Conservation (phyloP, 2,888 invertebrate species). For the Mimachlamys varia region DNA sequence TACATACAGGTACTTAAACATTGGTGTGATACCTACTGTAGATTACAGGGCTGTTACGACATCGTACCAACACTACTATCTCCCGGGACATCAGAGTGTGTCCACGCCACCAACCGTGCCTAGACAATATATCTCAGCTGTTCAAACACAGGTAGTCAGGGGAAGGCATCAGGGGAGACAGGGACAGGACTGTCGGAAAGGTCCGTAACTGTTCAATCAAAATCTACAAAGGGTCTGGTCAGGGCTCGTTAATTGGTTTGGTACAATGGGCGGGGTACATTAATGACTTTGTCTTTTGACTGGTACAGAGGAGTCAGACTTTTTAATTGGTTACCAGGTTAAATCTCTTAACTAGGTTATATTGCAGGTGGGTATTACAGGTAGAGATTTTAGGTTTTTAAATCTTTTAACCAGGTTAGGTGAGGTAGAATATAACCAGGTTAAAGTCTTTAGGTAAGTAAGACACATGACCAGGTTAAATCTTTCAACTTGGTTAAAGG, state of each 20-base stretch:
- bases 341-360: too few relatives aligned
- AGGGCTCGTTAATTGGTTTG: neutral
- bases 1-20: neutral
- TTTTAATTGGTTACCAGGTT: too few relatives aligned
- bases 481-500: too few relatives aligned
- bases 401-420: too few relatives aligned
- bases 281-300: too few relatives aligned
- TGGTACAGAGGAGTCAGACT: too few relatives aligned
- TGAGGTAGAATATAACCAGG: too few relatives aligned
- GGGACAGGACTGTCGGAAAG: neutral
- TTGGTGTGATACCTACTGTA: constrained; percentile 14
- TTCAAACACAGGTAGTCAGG: neutral
- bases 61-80: constrained; percentile 29
- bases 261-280: too few relatives aligned
- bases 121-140: neutral
- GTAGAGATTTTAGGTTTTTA: too few relatives aligned
- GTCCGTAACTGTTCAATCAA: neutral
- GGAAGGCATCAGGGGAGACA: neutral
- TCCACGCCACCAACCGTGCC: neutral
- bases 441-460: too few relatives aligned
- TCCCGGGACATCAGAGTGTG: neutral
- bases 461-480: too few relatives aligned
- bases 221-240: neutral
- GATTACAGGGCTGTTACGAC: neutral
- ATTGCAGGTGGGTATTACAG: too few relatives aligned